Conservation (phyloP, 2,888 invertebrate genomes). For the Maniola hyperantus region DNA sequence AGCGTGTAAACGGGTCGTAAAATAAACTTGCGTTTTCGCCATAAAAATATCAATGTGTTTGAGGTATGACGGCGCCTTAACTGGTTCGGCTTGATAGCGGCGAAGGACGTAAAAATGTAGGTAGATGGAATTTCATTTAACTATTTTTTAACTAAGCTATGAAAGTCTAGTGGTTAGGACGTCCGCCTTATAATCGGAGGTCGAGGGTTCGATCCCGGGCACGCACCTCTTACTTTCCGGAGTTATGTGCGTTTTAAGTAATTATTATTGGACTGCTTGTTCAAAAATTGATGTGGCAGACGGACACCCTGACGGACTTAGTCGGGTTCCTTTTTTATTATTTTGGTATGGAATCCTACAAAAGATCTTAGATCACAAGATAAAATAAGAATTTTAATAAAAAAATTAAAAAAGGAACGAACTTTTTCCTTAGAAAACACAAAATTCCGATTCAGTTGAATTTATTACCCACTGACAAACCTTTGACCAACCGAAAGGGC, state of each 20-base stretch:
- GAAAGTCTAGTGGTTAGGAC: too few relatives aligned
- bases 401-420: neutral
- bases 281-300: too few relatives aligned
- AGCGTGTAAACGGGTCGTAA: conserved; percentile 41
- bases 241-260: too few relatives aligned
- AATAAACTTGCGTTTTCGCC: conserved; percentile 32
- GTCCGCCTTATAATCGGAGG: too few relatives aligned
- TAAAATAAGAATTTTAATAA: neutral
- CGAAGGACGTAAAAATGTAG: neutral
- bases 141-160: conserved; percentile 3
- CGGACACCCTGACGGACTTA: too few relatives aligned
- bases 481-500: conserved; percentile 8
- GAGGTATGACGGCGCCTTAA: conserved; percentile 16
- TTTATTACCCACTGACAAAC: conserved; percentile 7
- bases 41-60: conserved; percentile 28
- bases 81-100: conserved; percentile 16
- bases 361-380: too few relatives aligned
- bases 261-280: too few relatives aligned
- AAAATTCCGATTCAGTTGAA: neutral
- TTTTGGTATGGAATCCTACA: too few relatives aligned
- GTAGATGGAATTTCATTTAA: neutral
- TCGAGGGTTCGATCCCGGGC: too few relatives aligned
- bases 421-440: neutral
- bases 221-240: too few relatives aligned
- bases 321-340: neutral